phyloP scores from a whole-genome alignment of 2,888 invertebrate genomes.

The Meteorus colon region DNA sequence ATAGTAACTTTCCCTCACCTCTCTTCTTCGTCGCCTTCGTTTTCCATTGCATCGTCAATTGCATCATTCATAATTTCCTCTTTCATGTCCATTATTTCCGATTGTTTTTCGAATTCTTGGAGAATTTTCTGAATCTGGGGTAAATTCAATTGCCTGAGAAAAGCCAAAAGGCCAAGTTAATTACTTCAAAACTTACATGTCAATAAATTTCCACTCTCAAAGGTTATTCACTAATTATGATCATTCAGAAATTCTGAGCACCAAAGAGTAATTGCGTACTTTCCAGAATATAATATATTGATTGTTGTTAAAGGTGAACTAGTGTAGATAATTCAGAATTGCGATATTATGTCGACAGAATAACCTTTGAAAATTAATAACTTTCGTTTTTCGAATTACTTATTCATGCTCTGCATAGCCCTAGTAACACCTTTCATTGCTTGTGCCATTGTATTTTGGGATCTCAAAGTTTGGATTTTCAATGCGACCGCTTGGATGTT shows the following conservation, averaged over 20 bases:
- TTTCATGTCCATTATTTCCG: conserved; percentile 99
- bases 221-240: too few relatives aligned
- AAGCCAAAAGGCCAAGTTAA: conserved; percentile 17
- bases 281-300: too few relatives aligned
- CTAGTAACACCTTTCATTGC: conserved; percentile 99
- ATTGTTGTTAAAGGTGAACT: too few relatives aligned
- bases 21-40: conserved; percentile 98
- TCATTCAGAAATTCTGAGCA: too few relatives aligned
- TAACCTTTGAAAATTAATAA: too few relatives aligned
- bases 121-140: conserved; percentile 99
- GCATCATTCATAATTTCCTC: conserved; percentile 99
- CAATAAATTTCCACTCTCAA: too few relatives aligned
- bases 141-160: conserved; percentile 88
- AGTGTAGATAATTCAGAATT: too few relatives aligned
- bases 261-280: too few relatives aligned
- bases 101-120: conserved; percentile 98
- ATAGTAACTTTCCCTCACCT: conserved; percentile 76
- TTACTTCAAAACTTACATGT: too few relatives aligned
- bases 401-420: conserved; percentile 99
- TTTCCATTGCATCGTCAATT: conserved; percentile 99
- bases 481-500: conserved; percentile 98
- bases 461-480: conserved; percentile 97
- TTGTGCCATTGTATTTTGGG: conserved; percentile 99
- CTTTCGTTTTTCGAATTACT: conserved; percentile 68
- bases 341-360: too few relatives aligned